Base-by-base conservation (phyloP, 1,140 invertebrate genomes). In the Elymnias hypermnestra region DNA sequence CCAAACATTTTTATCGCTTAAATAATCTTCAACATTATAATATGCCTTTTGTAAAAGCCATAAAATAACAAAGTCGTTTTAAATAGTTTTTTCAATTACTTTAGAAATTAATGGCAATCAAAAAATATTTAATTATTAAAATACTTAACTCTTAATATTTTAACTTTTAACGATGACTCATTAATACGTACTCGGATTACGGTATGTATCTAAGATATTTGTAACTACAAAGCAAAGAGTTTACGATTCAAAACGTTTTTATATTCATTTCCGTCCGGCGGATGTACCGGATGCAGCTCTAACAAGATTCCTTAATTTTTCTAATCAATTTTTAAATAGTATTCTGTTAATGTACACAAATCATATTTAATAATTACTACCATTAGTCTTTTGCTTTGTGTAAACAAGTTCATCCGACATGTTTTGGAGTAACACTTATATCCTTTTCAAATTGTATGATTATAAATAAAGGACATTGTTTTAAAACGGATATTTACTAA, bases 311-410 rank as follows among this genome's bases (percentile, higher is more conserved):
- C 12, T 4, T 7, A 2, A 33, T 33, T 15, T 0, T 33, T 15
- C 29, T 8, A 33, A 33, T 33, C 13, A 7, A 33, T 5, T 15
- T 31, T 33, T 8, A 33, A 33, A 15, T 33, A 33, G 29, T 15
- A n/a, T 33, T 15, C n/a, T 33, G 26, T 29, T 29, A 29, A 1
- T 29, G 29, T 33, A 15, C 6, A 33, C 29, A 33, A 33, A 33
- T 15, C 12, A 15, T 7, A 15, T n/a, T 33, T 33, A 33, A 6
- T 31, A 29, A 29, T 10, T 29, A 31, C 2, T 31, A 21, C 19
- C 15, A 31, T 6, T 31, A 1, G 15, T 15, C 8, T 7, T 15
- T 14, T 2, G 2, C 28, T 3, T 9, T 21, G 6, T 6, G 19
- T 21, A 21, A 21, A 21, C 19, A 21, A 21, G 19, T 6, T 21